Base-by-base conservation (phyloP, 2,888 invertebrate species). In the Branchellion lobata region DNA sequence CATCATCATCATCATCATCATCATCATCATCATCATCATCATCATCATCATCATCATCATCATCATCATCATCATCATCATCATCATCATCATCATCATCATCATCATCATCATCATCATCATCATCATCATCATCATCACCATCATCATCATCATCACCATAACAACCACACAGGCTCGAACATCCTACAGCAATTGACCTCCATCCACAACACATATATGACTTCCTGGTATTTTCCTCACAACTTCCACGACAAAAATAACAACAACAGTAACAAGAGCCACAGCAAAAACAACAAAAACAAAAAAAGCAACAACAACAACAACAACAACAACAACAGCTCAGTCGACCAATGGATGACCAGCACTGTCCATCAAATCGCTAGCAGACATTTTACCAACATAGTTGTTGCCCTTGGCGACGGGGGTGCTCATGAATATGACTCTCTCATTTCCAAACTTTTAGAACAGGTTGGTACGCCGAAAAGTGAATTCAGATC, bases 141-240 rank as follows among this genome's bases (percentile, higher is more conserved):
- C 33, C 78, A 78, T 78, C 78, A 69, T 69, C 69, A 78, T 78
- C 78, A 78, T 40, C 69, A 68, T 78, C 78, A 78, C 27, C 68
- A 68, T 69, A n/a, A 27, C 71, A 31, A 8, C 71, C 8, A 8
- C 65, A 14, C 65, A 65, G 24, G 29, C 11, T 29, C 24, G n/a
- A n/a, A 65, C 29, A n/a, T 24, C 29, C 29, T 65, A 14, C 65
- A 65, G n/a, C 8, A 11, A 65, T 8, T n/a, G 11, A 24, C 65
- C 11, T 8, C 65, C 8, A 8, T 65, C 65, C 8, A 11, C 8
- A 24, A 47, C 47, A 47, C 18, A 47, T 18, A 47, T 18, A 18
- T 47, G 11, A 14, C 47, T 14, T 47, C 47, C 11, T 47, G 47
- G 47, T 18, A 65, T 14, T 65, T 65, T 8, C 11, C 29, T 14